Evolutionary conservation across 1,140 invertebrate species (phyloP).

Genomic region (Orussus abietinus): DNA sequence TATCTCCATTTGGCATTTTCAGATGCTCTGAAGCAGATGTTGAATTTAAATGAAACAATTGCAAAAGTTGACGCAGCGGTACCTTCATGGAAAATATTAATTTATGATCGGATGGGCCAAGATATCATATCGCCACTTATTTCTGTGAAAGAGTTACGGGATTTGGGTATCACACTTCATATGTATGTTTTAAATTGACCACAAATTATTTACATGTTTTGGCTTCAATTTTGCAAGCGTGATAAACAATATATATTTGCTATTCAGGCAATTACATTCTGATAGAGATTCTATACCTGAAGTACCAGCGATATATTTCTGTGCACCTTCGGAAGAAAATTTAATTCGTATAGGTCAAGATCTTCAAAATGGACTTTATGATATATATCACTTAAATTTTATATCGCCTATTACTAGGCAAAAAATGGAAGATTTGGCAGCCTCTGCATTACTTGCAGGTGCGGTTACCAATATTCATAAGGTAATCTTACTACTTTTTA

Average conservation of each 20-base stretch:
- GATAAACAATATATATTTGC: constrained; percentile 33
- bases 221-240: constrained; percentile 5
- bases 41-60: constrained; percentile 83
- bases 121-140: constrained; percentile 97
- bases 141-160: constrained; percentile 92
- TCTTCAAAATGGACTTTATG: constrained; percentile 88
- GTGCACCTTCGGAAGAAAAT: constrained; percentile 96
- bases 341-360: constrained; percentile 90
- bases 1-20: constrained; percentile 26
- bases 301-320: constrained; percentile 98
- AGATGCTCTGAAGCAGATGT: constrained; percentile 89
- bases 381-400: constrained; percentile 96
- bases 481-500: constrained; percentile 45
- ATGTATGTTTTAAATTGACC: constrained; percentile 64
- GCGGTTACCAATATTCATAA: constrained; percentile 89
- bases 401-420: constrained; percentile 93
- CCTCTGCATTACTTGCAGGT: constrained; percentile 83
- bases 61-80: constrained; percentile 73
- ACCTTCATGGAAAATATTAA: constrained; percentile 92
- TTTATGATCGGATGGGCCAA: constrained; percentile 94
- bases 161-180: constrained; percentile 95
- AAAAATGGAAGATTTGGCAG: constrained; percentile 93
- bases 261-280: constrained; percentile 78
- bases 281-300: constrained; percentile 95
- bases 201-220: constrained; percentile 3